Conservation (phyloP, 2,797 vertebrate species). For the Lithobates pipiens region DNA sequence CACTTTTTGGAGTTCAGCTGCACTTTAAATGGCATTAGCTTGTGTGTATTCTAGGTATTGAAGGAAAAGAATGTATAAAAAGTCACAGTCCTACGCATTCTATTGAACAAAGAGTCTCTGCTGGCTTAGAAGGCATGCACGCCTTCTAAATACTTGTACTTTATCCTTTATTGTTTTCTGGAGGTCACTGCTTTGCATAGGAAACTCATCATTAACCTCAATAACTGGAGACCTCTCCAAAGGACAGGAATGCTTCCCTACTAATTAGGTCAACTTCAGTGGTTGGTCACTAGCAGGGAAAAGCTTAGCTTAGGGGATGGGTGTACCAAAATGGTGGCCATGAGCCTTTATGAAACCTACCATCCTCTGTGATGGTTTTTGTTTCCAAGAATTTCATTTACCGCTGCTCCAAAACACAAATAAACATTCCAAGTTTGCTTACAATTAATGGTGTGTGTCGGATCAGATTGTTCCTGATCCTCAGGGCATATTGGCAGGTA, state of each 20-base stretch:
- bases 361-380: no score
- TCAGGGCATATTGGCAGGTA: neutral
- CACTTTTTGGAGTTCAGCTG: no score
- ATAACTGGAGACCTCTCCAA: neutral
- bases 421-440: conserved; percentile 15
- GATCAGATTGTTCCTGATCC: conserved; percentile 1
- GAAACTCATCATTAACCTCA: neutral
- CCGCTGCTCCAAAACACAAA: neutral
- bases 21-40: no score
- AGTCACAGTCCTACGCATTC: no score
- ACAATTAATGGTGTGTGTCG: neutral
- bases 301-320: neutral
- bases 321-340: neutral
- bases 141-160: neutral
- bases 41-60: no score
- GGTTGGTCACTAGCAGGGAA: neutral
- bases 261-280: neutral
- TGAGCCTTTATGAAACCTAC: no score
- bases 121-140: no score
- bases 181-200: neutral
- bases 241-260: neutral
- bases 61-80: no score
- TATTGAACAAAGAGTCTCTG: no score
- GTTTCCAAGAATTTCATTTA: neutral
- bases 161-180: neutral